phyloP scores from a whole-genome alignment of 2,888 invertebrate species.

The Tachina grossa region DNA sequence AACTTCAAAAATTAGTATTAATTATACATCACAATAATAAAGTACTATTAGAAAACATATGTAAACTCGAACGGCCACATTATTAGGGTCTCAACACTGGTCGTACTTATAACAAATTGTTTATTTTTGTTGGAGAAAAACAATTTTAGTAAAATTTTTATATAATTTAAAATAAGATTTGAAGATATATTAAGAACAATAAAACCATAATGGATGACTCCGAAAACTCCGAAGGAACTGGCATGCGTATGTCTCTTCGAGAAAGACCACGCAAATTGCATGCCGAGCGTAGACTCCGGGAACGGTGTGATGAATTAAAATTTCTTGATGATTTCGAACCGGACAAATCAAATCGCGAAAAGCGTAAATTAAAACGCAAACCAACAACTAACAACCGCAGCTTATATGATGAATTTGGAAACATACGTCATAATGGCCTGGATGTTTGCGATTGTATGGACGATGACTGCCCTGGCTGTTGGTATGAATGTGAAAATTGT shows the following conservation, averaged over 20 bases:
- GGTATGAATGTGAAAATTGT: conserved; percentile 90
- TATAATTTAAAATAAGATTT: background rate
- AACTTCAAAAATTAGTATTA: no score
- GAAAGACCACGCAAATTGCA: conserved; percentile 75
- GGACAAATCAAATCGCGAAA: conserved; percentile 90
- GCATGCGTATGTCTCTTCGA: conserved; percentile 75
- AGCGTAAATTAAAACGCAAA: conserved; percentile 88
- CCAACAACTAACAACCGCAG: conserved; percentile 72
- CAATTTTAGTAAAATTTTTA: background rate
- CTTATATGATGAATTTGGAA: conserved; percentile 88
- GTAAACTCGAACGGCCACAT: no score
- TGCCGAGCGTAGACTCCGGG: conserved; percentile 72
- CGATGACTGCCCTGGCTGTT: conserved; percentile 91
- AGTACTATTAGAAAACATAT: no score
- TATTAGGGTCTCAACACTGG: background rate
- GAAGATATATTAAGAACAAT: background rate
- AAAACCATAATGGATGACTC: conserved; percentile 72
- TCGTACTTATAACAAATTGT: background rate
- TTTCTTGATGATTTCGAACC: conserved; percentile 88
- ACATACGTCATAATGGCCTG: conserved; percentile 85
- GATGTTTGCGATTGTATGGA: conserved; percentile 94
- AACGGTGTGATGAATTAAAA: conserved; percentile 74
- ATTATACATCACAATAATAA: no score
- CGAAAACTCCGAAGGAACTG: conserved; percentile 71
- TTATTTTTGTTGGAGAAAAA: conserved; percentile 26